Conservation (phyloP, 1,140 invertebrate species). For the Rhopalosiphum padi region DNA sequence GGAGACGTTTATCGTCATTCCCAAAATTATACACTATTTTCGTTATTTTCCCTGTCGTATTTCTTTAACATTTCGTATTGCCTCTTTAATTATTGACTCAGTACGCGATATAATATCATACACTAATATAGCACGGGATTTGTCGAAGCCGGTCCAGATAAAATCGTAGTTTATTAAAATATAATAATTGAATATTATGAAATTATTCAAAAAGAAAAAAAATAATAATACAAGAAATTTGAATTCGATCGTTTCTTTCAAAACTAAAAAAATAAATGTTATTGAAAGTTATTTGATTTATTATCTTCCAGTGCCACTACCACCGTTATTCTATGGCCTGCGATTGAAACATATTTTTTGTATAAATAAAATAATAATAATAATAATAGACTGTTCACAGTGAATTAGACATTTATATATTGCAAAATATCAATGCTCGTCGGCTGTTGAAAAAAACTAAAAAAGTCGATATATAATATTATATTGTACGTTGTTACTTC, state of each 20-base stretch:
- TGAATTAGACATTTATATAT: neutral
- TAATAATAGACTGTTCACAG: too few species aligned
- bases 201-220: neutral
- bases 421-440: neutral
- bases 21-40: neutral
- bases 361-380: too few species aligned
- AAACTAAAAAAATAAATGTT: neutral
- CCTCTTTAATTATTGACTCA: neutral
- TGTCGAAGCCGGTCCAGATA: neutral
- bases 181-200: neutral
- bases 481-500: neutral
- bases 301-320: neutral
- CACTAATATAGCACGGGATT: neutral
- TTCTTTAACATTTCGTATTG: neutral
- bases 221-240: too few species aligned
- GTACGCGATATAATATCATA: neutral
- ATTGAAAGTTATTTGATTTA: neutral
- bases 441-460: neutral
- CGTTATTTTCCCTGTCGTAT: neutral
- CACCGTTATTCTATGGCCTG: too few species aligned
- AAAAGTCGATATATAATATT: neutral
- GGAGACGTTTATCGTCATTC: neutral
- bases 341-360: neutral
- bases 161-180: neutral
- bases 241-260: neutral